A percentile compares a stretch with the other conserved stretches of the same genome.
Conservation (phyloP, 1,140 invertebrate genomes). For the Danaus melanippus region DNA sequence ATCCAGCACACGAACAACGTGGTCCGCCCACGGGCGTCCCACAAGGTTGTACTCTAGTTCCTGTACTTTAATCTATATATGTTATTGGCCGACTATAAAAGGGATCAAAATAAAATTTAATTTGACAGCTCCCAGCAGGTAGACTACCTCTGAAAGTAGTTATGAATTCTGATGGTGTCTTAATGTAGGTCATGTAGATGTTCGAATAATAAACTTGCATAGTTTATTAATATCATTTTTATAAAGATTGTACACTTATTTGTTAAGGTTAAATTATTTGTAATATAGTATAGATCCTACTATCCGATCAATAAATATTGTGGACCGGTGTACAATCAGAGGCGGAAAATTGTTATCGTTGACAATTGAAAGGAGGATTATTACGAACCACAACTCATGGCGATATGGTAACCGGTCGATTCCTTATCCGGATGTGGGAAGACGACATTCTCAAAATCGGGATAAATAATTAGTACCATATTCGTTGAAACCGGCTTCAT, state of each 20-base stretch:
- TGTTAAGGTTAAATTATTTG: too few species aligned
- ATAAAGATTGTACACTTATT: too few species aligned
- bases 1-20: slow-evolving; percentile 20
- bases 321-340: too few species aligned
- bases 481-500: slow-evolving; percentile 22
- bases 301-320: too few species aligned
- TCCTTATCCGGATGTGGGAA: slow-evolving; percentile 34
- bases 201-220: too few species aligned
- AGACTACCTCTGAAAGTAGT: background rate
- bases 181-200: too few species aligned
- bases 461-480: slow-evolving; percentile 31
- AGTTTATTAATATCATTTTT: too few species aligned
- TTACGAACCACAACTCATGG: slow-evolving; percentile 7
- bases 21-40: slow-evolving; percentile 29
- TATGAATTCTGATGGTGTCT: too few species aligned
- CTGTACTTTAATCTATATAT: slow-evolving; percentile 24
- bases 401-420: slow-evolving; percentile 34
- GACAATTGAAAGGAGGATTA: slow-evolving; percentile 5
- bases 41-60: slow-evolving; percentile 34
- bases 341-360: slow-evolving; percentile 4
- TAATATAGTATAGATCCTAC: too few species aligned
- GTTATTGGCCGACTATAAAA: slow-evolving; percentile 19
- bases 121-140: background rate
- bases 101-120: slow-evolving; percentile 20
- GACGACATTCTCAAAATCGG: slow-evolving; percentile 45